Conservation (phyloP, 2,797 vertebrate genomes). For the Peromyscus aztecus region DNA sequence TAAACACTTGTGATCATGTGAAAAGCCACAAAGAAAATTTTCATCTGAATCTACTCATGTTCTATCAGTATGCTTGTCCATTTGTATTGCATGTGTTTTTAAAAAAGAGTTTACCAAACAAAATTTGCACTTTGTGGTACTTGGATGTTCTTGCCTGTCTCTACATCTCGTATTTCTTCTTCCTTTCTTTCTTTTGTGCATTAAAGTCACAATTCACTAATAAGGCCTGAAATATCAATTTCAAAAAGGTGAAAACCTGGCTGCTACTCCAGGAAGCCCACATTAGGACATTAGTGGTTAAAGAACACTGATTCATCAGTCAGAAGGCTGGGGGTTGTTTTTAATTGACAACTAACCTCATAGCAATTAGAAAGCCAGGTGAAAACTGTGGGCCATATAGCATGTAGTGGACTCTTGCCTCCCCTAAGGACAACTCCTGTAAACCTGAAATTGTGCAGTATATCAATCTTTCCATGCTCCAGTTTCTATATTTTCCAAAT, state of each 20-base stretch:
- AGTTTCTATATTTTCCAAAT: background rate
- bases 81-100: background rate
- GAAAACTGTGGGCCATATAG: background rate
- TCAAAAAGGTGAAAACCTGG: background rate
- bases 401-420: background rate
- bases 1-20: background rate
- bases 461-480: background rate
- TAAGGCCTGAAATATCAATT: background rate
- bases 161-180: background rate
- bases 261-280: background rate
- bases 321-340: background rate
- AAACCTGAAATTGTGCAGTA: background rate
- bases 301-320: background rate
- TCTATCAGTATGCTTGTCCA: background rate
- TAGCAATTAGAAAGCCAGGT: background rate
- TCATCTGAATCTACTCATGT: background rate
- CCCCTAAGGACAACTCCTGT: background rate
- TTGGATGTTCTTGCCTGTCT: background rate
- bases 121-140: background rate
- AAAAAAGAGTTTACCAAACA: constrained; percentile 35
- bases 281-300: background rate
- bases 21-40: constrained; percentile 33
- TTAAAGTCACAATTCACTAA: constrained; percentile 13
- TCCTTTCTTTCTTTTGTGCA: background rate
- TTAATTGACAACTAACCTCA: background rate